Evolutionary conservation across 2,797 vertebrate genomes (phyloP), one percentile per base, ranked within the genome.

Genomic region (Setipinna tenuifilis): DNA sequence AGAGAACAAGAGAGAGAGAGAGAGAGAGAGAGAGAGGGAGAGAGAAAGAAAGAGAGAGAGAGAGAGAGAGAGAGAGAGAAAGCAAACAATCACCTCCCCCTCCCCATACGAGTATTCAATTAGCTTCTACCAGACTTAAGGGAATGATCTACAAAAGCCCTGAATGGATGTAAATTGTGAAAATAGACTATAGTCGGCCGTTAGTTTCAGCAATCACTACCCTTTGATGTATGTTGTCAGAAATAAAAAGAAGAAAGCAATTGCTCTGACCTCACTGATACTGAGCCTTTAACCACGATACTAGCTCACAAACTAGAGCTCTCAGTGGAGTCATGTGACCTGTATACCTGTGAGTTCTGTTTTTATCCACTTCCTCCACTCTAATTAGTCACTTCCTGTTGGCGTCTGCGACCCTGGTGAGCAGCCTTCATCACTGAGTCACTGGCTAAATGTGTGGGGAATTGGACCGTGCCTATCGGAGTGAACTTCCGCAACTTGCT

Each of bases 281-380:
- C 28, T 41, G 16, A 5, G 14, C 12, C 68, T 75, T 16, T 31
- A 16, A 35, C 5, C 5, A 31, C 35, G 68, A 75, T 75, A 75
- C 68, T 35, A 17, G 16, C 23, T 4, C 25, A 28, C 81, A 58
- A 82, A 83, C 82, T 54, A 50, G 28, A 48, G 9, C 83, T 82
- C 35, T 31, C 41, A 81, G 59, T 31, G 16, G 65, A 82, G 78
- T 83, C 83, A 89, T 82, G 81, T 85, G 83, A 90, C 78, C 80
- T 68, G 82, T 31, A 84, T 75, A 85, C 83, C 84, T 88, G 86
- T 82, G 82, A 84, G 61, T 84, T 23, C 62, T 84, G 44, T 83
- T 85, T 88, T 65, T 58, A 83, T 83, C 78, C 35, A 81, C 84
- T 83, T 75, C 85, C 68, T 87, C 61, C 68, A 19, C 25, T 6